Evolutionary conservation across 2,113 vertebrate species (phyloP), one percentile per base, ranked within the genome.

Genomic region (Sinocyclocheilus anophthalmus): DNA sequence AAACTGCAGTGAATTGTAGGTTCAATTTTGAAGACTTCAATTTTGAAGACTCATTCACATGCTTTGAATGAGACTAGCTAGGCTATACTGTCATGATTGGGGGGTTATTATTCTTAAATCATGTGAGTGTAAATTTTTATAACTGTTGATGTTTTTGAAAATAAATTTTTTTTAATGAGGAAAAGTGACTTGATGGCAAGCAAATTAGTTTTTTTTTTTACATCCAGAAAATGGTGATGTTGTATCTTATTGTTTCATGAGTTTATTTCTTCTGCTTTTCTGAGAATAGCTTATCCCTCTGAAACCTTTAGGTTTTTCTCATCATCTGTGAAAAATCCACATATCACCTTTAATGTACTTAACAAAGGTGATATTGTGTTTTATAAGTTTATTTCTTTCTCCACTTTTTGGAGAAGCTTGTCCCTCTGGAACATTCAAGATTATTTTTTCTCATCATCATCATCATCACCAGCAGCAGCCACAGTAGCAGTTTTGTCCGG

Each of bases 311-410:
- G 42, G 42, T 7, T 42, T 42, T 22, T 45, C 22, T 75, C 2
- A 75, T 42, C 69, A 42, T 24, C 72, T 48, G 5, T 13, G 8
- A 6, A 24, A 45, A 13, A 1, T 4, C 13, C 42, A 24, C 12
- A 75, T 14, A 45, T 77, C 75, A 77, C 13, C 7, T 78, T 78
- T 22, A 78, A 78, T 42, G n/a, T 42, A 14, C 53, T 39, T 30
- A 7, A 53, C 13, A 30, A 77, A 57, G 24, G 26, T 53, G 26
- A 57, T 78, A 8, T 20, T 57, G 24, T 57, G 50, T 33, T 50
- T 4, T 11, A 55, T 33, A 18, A 8, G 12, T 63, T 45, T 24
- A 5, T 24, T 61, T 81, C 1, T 65, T 45, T 33, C 24, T 26
- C 9, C 10, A 80, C 57, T 42, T 57, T 57, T 55, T 18, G 2